phyloP scores from a whole-genome alignment of 2,113 vertebrate genomes.

The Penelope pileata region DNA sequence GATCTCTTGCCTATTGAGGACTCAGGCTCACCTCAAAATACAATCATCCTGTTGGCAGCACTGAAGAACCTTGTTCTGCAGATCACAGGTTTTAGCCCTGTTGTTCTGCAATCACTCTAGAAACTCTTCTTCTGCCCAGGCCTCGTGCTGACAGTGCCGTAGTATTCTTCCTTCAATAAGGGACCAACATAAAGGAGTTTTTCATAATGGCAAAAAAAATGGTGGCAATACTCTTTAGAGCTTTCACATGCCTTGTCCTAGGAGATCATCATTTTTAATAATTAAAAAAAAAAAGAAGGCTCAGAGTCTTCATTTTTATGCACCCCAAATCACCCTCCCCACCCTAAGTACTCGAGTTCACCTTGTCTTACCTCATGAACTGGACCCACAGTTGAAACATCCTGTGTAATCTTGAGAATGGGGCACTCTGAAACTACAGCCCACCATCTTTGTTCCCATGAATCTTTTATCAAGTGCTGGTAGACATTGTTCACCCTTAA shows the following conservation, averaged over 20 bases:
- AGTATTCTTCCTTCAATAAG: neutral
- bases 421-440: neutral
- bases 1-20: neutral
- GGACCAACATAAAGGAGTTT: neutral
- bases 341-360: neutral
- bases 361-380: neutral
- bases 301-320: neutral
- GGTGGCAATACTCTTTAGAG: neutral
- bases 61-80: neutral
- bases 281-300: neutral
- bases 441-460: neutral
- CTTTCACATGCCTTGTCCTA: neutral
- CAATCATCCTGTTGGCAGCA: neutral
- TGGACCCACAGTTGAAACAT: neutral
- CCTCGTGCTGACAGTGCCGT: neutral
- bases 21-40: neutral
- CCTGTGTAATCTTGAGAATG: neutral
- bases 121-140: neutral
- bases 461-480: neutral
- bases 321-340: neutral
- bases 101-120: neutral
- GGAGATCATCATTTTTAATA: neutral
- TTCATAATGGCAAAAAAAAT: neutral
- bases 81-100: neutral
- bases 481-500: neutral